Percentiles rank a stretch among this genome's conserved stretches.
Evolutionary conservation across 2,888 invertebrate genomes (phyloP).

Genomic region (Nesidiocoris tenuis): DNA sequence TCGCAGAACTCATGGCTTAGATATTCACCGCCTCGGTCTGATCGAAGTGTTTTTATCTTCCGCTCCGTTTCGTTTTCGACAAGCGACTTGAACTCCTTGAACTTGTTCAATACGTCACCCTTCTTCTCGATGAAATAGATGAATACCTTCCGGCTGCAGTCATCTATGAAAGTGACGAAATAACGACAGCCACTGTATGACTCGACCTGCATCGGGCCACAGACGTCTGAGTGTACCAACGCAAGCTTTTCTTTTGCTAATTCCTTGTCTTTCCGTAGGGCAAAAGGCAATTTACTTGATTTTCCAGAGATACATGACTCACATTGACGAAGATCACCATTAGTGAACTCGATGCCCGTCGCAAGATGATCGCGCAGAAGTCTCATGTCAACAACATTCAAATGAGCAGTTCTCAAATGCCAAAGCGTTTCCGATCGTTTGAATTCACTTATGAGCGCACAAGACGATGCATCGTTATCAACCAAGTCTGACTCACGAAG

Average conservation of each 20-base stretch:
- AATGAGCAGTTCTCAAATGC: slow-evolving; percentile 1
- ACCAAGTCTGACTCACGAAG: neutral
- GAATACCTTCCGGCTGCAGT: slow-evolving; percentile 18
- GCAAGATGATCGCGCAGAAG: neutral
- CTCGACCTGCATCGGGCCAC: slow-evolving; percentile 47
- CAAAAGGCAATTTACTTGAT: neutral
- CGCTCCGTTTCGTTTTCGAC: slow-evolving; percentile 18
- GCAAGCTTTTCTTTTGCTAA: neutral
- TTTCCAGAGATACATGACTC: slow-evolving; percentile 12
- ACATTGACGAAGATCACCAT: neutral
- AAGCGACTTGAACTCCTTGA: slow-evolving; percentile 17
- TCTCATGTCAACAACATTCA: slow-evolving; percentile 10
- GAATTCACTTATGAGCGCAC: neutral
- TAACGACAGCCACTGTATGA: slow-evolving; percentile 49
- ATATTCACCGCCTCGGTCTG: slow-evolving; percentile 41
- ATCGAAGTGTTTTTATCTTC: slow-evolving; percentile 24
- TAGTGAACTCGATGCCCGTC: neutral
- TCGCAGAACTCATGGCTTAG: slow-evolving; percentile 46
- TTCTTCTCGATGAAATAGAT: slow-evolving; percentile 23
- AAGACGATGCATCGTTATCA: neutral
- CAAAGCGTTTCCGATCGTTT: neutral
- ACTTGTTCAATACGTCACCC: slow-evolving; percentile 19
- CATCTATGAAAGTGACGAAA: slow-evolving; percentile 26
- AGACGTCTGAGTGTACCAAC: slow-evolving; percentile 6
- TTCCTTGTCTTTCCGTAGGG: neutral